Base-by-base conservation (phyloP, 2,113 vertebrate species). In the Chaetodon trifascialis region DNA sequence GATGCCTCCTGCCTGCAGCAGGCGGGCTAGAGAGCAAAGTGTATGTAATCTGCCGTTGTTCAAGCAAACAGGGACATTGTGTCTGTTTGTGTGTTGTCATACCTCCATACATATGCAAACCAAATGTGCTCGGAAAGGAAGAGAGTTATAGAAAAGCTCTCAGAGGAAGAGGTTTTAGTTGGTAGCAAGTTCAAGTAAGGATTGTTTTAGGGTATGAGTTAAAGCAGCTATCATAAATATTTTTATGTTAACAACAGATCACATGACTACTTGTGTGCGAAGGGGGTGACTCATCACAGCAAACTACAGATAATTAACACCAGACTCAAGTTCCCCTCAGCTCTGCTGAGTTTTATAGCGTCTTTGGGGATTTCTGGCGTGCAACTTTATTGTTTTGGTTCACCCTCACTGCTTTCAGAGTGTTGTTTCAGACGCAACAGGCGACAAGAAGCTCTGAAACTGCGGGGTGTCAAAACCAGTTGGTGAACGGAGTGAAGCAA, bases 81-180 rank as follows among this genome's bases (percentile, higher is more conserved):
- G 34, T 5, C 19, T 67, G 25, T 62, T 36, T 60, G 5, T 62
- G 63, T 23, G 36, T 30, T 71, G 17, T 65, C n/a, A n/a, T 14
- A 6, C 16, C 1, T 46, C 23, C 23, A 40, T 16, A 72, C 12
- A 65, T 17, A 46, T 65, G 30, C 0, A 0, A 47, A 62, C 34
- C 62, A 72, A 72, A 83, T 83, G 34, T 66, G 52, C 6, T n/a
- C 23, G 44, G 14, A 51, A 19, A 54, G 23, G 14, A 2, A 46
- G 19, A 69, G 1, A 36, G 3, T 19, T 55, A 4, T 36, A 11
- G 15, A 56, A 55, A 60, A n/a, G 5, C 15, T 51, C 5, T 68
- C 25, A 47, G n/a, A 58, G 1, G 21, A 16, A 3, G 14, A 42
- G 7, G n/a, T 59, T 49, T 51, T 42, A 1, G 14, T 34, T 30